Percentiles rank a stretch among this genome's conserved stretches.
These are phyloP conservation scores for Brienomyrus brachyistius DNA, from an alignment of 2,113 vertebrate genomes.

Conservation along the genomic window DNA sequence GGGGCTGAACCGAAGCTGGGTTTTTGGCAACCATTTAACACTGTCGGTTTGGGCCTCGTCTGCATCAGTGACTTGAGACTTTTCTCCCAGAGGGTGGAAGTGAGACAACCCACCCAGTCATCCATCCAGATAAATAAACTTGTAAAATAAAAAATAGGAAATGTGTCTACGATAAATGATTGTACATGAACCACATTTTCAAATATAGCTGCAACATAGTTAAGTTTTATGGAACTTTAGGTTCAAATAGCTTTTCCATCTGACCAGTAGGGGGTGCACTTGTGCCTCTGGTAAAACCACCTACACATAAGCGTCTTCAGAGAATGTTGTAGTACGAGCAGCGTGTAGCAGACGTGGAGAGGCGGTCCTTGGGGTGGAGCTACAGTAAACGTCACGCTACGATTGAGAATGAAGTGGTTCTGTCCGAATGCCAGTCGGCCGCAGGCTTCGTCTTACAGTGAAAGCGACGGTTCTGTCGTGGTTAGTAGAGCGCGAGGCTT, in stretches of 20 bases:
- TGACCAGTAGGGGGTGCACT: background rate
- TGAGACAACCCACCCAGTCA: background rate
- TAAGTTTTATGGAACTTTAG: background rate
- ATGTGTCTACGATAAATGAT: background rate
- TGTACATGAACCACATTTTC: background rate
- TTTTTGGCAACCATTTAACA: background rate
- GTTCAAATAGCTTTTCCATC: background rate
- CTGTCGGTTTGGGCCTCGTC: background rate
- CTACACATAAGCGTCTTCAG: background rate
- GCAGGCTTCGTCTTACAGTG: background rate
- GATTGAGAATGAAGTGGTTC: background rate
- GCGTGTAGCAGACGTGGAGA: background rate
- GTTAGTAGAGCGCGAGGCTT: background rate
- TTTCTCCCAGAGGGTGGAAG: background rate
- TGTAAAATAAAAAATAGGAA: background rate
- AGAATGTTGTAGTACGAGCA: background rate
- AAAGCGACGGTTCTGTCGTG: background rate
- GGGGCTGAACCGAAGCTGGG: background rate
- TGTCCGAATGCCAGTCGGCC: background rate
- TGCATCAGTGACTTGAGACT: background rate
- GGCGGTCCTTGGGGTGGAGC: background rate
- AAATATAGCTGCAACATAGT: background rate
- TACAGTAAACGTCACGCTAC: background rate
- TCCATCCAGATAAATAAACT: background rate
- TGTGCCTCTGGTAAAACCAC: background rate